A percentile compares a stretch with the other conserved stretches of the same genome.
phyloP scores from a whole-genome alignment of 2,888 invertebrate species.

The Cyclophora punctaria region DNA sequence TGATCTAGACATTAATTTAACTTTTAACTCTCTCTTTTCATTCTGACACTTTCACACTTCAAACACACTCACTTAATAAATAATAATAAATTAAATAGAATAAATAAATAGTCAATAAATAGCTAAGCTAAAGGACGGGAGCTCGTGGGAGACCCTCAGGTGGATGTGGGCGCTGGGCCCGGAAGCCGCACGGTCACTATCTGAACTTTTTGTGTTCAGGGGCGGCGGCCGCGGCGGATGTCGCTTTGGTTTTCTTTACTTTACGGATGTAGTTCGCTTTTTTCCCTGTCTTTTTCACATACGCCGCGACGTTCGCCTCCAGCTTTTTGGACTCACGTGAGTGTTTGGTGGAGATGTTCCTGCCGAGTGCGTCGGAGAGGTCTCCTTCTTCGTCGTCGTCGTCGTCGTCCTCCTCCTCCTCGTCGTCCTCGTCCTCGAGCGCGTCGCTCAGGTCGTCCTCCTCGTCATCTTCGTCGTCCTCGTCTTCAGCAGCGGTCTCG shows the following conservation, averaged over 20 bases:
- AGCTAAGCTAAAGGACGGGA: constrained; percentile 72
- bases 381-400: constrained; percentile 80
- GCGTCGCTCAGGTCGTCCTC: constrained; percentile 73
- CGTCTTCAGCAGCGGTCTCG: constrained; percentile 68
- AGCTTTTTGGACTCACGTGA: constrained; percentile 91
- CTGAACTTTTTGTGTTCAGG: constrained; percentile 74
- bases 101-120: constrained; percentile 76
- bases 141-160: constrained; percentile 58
- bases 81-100: constrained; percentile 75
- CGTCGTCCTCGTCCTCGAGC: constrained; percentile 80
- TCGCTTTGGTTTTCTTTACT: constrained; percentile 73
- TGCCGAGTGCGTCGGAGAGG: constrained; percentile 77
- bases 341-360: constrained; percentile 60
- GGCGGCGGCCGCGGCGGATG: constrained; percentile 60
- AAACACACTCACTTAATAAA: constrained; percentile 75
- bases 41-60: constrained; percentile 71
- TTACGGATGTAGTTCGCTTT: constrained; percentile 66
- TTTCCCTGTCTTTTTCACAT: constrained; percentile 67
- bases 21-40: constrained; percentile 64
- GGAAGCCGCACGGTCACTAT: constrained; percentile 60
- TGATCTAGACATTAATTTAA: constrained; percentile 77
- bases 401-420: constrained; percentile 79
- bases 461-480: constrained; percentile 76
- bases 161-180: constrained; percentile 56
- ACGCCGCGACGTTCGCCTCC: constrained; percentile 58